phyloP scores from a whole-genome alignment of 2,113 vertebrate genomes.

The Axis porcinus region DNA sequence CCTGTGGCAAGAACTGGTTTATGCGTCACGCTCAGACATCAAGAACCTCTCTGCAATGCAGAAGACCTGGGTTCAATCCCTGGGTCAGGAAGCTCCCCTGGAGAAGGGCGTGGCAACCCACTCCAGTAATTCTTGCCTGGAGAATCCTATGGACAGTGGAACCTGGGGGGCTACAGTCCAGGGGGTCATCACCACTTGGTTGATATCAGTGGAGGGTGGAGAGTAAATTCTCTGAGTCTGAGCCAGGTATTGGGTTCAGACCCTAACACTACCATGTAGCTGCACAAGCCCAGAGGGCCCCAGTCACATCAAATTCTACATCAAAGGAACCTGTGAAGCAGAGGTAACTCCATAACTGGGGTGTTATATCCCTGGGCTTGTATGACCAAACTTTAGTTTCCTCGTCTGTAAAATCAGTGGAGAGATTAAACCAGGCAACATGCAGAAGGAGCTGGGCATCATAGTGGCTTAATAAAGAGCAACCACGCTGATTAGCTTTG shows the following conservation, averaged over 20 bases:
- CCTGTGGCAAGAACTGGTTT: fast-evolving
- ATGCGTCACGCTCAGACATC: background rate
- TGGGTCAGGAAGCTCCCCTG: background rate
- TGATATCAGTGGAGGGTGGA: fast-evolving
- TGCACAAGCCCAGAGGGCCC: background rate
- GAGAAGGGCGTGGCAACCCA: background rate
- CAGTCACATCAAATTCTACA: background rate
- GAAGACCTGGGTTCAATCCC: background rate
- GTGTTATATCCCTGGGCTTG: too few relatives aligned
- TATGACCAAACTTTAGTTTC: background rate
- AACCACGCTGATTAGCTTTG: fast-evolving
- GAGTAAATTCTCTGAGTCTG: background rate
- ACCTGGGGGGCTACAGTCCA: background rate
- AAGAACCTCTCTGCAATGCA: background rate
- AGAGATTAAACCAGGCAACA: fast-evolving
- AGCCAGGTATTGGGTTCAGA: fast-evolving
- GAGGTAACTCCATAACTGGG: fast-evolving
- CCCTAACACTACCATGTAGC: too few relatives aligned
- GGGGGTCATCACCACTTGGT: background rate
- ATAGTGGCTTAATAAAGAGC: background rate
- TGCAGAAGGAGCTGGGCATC: background rate
- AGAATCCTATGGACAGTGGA: background rate
- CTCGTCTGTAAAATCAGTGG: background rate
- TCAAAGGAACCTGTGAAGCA: background rate
- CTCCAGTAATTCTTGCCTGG: background rate